Evolutionary conservation across 2,113 vertebrate genomes (phyloP).

Genomic region (Speoplatyrhinus poulsoni): DNA sequence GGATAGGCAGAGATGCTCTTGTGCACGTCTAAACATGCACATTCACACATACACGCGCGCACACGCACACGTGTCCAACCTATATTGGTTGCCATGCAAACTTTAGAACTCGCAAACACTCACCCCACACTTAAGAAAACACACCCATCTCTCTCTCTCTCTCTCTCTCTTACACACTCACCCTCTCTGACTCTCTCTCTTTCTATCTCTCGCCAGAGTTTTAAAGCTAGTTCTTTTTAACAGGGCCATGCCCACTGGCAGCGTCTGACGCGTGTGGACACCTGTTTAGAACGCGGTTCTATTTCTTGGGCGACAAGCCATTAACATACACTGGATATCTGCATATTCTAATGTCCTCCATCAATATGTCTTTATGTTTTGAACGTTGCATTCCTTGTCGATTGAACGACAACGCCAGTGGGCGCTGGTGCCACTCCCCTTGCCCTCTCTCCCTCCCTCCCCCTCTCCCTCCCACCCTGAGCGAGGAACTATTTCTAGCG

Average conservation of each 20-base stretch:
- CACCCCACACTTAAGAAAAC: conserved; percentile 49
- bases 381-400: conserved; percentile 35
- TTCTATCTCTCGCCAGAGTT: too few relatives aligned
- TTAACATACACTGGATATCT: too few relatives aligned
- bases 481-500: conserved; percentile 65
- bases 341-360: too few relatives aligned
- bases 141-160: conserved; percentile 39
- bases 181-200: too few relatives aligned
- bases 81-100: conserved; percentile 46
- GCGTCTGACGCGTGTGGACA: too few relatives aligned
- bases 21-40: conserved; percentile 6
- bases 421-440: background rate
- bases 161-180: background rate
- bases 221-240: too few relatives aligned
- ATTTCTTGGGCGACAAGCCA: too few relatives aligned
- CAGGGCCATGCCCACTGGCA: too few relatives aligned
- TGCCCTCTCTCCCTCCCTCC: background rate
- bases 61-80: conserved; percentile 24
- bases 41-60: background rate
- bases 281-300: too few relatives aligned
- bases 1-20: conserved; percentile 1
- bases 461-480: conserved; percentile 15
- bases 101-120: conserved; percentile 33
- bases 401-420: too few relatives aligned
- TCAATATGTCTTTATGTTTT: too few relatives aligned